A percentile compares a stretch with the other conserved stretches of the same genome.
Conservation (phyloP, 2,888 invertebrate genomes). For the Pomacea canaliculata region DNA sequence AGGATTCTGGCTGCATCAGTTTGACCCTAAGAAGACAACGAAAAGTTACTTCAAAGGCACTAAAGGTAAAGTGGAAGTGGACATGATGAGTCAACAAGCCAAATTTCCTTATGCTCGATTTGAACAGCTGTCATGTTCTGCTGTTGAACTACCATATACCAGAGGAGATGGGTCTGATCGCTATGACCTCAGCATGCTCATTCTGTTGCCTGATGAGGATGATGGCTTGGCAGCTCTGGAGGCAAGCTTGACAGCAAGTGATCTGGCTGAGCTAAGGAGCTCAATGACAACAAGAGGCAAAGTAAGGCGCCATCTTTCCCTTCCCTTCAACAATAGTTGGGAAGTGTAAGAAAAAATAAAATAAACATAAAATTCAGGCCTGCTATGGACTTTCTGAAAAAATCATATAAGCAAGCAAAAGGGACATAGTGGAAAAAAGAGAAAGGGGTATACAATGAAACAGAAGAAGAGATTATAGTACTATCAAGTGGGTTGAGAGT, state of each 20-base stretch:
- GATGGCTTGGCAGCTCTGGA: slow-evolving; percentile 50
- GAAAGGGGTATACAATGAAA: too few species aligned
- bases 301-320: too few species aligned
- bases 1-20: slow-evolving; percentile 72
- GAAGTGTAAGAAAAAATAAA: too few species aligned
- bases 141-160: slow-evolving; percentile 80
- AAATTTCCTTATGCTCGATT: slow-evolving; percentile 74
- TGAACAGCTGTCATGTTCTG: slow-evolving; percentile 79
- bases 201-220: slow-evolving; percentile 55
- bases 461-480: too few species aligned
- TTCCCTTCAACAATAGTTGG: too few species aligned
- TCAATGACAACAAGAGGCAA: not conserved
- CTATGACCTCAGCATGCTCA: slow-evolving; percentile 53
- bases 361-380: too few species aligned
- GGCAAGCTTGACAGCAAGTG: slow-evolving; percentile 30
- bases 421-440: too few species aligned
- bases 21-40: slow-evolving; percentile 73
- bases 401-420: too few species aligned
- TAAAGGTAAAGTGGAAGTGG: slow-evolving; percentile 64
- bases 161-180: slow-evolving; percentile 29
- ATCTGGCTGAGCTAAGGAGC: not conserved
- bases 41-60: slow-evolving; percentile 74
- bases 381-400: too few species aligned
- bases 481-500: too few species aligned
- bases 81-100: slow-evolving; percentile 80